These are phyloP conservation scores for Archivesica marissinica DNA, from an alignment of 1,140 invertebrate genomes.

Conservation along the genomic window DNA sequence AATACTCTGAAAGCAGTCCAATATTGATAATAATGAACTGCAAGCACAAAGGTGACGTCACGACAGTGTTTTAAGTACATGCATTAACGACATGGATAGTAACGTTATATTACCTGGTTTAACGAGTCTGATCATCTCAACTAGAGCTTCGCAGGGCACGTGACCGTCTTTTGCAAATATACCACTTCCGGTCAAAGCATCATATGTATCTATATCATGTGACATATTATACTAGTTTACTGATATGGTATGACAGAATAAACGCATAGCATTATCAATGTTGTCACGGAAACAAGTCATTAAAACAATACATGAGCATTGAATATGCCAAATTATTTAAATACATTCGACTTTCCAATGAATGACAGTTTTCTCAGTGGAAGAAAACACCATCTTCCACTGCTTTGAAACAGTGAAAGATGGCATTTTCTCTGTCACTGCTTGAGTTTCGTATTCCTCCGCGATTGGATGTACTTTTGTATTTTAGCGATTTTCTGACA, in stretches of 20 bases:
- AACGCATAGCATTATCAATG: background rate
- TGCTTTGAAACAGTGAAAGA: no score
- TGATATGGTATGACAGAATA: no score
- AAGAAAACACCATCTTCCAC: background rate
- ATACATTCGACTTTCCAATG: background rate
- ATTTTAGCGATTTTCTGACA: no score
- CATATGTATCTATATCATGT: conserved; percentile 31
- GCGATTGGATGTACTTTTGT: no score
- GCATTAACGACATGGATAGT: background rate
- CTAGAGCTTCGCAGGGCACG: conserved; percentile 17
- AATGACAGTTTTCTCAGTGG: background rate
- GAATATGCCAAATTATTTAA: background rate
- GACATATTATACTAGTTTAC: no score
- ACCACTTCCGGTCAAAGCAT: conserved; percentile 45
- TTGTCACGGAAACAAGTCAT: background rate
- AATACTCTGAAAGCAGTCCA: background rate
- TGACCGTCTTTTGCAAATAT: conserved; percentile 30
- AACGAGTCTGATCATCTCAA: conserved; percentile 49
- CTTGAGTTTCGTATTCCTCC: no score
- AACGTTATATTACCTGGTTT: conserved; percentile 15
- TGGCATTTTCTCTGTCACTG: no score
- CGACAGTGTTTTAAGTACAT: background rate
- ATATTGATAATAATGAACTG: background rate
- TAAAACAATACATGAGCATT: background rate
- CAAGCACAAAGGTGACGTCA: background rate